These are phyloP conservation scores for Chitala chitala DNA, from an alignment of 2,113 vertebrate genomes.

Conservation along the genomic window DNA sequence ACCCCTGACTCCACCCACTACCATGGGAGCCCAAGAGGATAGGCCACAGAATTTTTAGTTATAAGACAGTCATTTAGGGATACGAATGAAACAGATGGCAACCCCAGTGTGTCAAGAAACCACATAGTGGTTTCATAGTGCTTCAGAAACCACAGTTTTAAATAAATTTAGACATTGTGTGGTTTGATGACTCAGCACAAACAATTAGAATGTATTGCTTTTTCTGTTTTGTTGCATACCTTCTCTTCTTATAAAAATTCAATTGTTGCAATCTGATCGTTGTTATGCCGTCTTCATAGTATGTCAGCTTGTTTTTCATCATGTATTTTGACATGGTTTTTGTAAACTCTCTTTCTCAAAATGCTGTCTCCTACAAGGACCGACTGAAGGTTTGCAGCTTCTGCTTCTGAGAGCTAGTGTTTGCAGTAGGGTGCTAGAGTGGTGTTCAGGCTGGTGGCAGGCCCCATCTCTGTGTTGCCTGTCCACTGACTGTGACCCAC, in stretches of 20 bases:
- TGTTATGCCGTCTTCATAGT: no score
- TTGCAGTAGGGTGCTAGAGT: constrained; percentile 5
- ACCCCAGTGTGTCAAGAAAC: no score
- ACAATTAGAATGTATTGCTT: no score
- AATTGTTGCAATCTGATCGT: no score
- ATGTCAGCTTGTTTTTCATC: neutral
- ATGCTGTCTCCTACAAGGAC: constrained; percentile 54
- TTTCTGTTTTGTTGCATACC: no score
- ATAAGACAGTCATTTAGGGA: neutral
- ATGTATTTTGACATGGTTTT: neutral
- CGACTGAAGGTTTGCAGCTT: constrained; percentile 58
- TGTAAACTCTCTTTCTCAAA: constrained; percentile 23
- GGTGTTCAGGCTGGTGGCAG: neutral
- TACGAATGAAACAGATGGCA: no score
- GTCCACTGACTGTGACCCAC: neutral
- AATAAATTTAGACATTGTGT: no score
- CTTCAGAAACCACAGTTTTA: no score
- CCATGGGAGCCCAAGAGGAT: neutral
- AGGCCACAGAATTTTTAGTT: neutral
- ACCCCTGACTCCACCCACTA: neutral
- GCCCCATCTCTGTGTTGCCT: constrained; percentile 14
- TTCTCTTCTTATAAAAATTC: no score
- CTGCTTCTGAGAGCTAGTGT: constrained; percentile 26
- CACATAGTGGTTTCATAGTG: no score
- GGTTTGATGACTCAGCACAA: no score